Conservation (phyloP, 2,113 vertebrate genomes). For the Sceloporus undulatus region DNA sequence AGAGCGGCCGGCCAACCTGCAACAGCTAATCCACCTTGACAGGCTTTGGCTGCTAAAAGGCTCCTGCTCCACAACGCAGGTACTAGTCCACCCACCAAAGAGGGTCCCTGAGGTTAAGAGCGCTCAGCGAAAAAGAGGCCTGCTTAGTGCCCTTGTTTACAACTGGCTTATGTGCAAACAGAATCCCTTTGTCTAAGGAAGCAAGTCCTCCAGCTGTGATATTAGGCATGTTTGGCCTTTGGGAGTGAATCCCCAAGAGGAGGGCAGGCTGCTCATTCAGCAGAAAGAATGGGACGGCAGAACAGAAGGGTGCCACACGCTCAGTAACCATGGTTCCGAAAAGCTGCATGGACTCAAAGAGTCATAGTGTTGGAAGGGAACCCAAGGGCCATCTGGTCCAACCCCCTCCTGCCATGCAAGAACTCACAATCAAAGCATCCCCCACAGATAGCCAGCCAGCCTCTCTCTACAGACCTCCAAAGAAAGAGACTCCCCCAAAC, state of each 20-base stretch:
- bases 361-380: no score
- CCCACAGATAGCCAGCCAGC: no score
- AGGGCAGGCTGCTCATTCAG: neutral
- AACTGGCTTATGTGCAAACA: neutral
- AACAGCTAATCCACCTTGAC: conserved; percentile 23
- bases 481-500: no score
- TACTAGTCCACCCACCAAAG: neutral
- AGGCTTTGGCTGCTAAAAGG: neutral
- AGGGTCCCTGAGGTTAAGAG: neutral
- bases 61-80: neutral
- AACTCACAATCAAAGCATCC: no score
- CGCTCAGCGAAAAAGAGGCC: neutral
- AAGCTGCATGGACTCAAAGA: no score
- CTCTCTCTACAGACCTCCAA: no score
- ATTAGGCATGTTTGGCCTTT: neutral
- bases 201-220: neutral
- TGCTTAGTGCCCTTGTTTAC: neutral
- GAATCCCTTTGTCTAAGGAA: neutral
- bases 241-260: neutral
- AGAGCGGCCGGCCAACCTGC: neutral
- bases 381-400: no score
- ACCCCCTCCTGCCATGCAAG: no score
- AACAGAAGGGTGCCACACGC: neutral
- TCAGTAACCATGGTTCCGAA: neutral
- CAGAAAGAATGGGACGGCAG: neutral